Base-by-base conservation (phyloP, 2,888 invertebrate species). In the Quadriops clusia region DNA sequence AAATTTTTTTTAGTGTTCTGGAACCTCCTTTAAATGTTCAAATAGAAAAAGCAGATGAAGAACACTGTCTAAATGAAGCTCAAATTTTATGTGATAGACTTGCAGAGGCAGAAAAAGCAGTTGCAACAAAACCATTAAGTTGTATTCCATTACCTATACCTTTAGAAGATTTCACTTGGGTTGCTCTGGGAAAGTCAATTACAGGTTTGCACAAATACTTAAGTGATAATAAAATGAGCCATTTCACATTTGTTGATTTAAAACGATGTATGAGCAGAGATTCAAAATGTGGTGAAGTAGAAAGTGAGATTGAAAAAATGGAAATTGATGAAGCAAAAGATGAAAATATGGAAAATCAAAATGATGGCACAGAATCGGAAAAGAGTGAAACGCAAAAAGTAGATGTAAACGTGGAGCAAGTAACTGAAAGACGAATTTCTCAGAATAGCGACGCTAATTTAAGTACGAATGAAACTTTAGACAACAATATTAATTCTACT, bases 151-250 rank as follows among this genome's bases (percentile, higher is more conserved):
- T 79, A 40, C 68, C 68, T 25, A 73, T 69, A 46, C 68, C 73
- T 5, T 61, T 78, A 32, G 60, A 65, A 17, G 64, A 65, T 21
- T 63, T 68, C 26, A 68, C 70, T 21, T 83, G 82, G 82, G 45
- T 67, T 9, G 67, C 75, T 27, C 59, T 83, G 16, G 81, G 80
- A 5, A 67, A 70, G 38, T 73, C 74, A 31, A 56, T 82, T 28
- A 61, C 72, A 2, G 65, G 71, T 36, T 68, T 78, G 60, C 77
- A 80, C 52, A 63, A 68, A 25, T 69, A 75, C 47, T 69, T 80
- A 43, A 59, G 65, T 5, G 72, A 77, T 37, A 68, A 73, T 48
- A 62, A 62, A 53, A 64, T 68, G 48, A 58, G 56, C 36, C 56
- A 60, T 39, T 54, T 61, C 36, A 56, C 54, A 12, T 51, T 52